Evolutionary conservation across 92 coral and sea anemone species (phyloP).

Genomic region (Nematostella vectensis): DNA sequence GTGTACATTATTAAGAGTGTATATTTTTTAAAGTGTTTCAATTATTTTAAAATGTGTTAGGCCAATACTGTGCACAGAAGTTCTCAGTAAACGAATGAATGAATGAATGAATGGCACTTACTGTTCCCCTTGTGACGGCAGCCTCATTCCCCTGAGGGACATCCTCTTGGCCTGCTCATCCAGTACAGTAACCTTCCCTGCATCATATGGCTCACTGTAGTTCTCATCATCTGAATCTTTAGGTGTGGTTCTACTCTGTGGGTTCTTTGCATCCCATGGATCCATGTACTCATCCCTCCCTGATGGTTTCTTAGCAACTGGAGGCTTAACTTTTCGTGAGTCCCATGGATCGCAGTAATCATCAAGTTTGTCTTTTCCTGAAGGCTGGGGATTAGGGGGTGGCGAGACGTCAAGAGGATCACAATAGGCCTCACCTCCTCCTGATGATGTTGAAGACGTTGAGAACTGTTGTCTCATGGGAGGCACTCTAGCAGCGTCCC

Average conservation of each 20-base stretch:
- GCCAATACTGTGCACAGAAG: too few relatives aligned
- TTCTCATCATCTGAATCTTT: conserved; percentile 62
- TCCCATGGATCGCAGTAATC: conserved; percentile 81
- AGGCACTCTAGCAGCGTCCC: conserved; percentile 46
- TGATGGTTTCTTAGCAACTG: conserved; percentile 15
- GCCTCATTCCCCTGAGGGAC: conserved; percentile 71
- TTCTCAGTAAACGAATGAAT: too few relatives aligned
- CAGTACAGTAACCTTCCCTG: conserved; percentile 59
- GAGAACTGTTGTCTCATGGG: too few relatives aligned
- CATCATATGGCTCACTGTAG: conserved; percentile 77
- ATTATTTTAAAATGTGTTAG: too few relatives aligned
- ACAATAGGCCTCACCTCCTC: conserved; percentile 52
- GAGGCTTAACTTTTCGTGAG: conserved; percentile 21
- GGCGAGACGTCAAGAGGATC: conserved; percentile 57
- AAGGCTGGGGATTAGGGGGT: conserved; percentile 8
- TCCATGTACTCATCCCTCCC: conserved; percentile 79
- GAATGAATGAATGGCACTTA: too few relatives aligned
- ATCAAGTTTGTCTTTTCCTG: conserved; percentile 19
- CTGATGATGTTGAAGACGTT: too few relatives aligned
- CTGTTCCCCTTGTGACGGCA: conserved; percentile 25
- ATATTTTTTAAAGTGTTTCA: too few relatives aligned
- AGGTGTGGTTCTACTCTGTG: conserved; percentile 9
- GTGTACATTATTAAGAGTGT: too few relatives aligned
- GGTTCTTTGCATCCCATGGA: conserved; percentile 74
- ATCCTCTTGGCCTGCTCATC: conserved; percentile 63